These are phyloP conservation scores for Malurus splendens DNA, from an alignment of 2,797 vertebrate genomes.

Conservation along the genomic window DNA sequence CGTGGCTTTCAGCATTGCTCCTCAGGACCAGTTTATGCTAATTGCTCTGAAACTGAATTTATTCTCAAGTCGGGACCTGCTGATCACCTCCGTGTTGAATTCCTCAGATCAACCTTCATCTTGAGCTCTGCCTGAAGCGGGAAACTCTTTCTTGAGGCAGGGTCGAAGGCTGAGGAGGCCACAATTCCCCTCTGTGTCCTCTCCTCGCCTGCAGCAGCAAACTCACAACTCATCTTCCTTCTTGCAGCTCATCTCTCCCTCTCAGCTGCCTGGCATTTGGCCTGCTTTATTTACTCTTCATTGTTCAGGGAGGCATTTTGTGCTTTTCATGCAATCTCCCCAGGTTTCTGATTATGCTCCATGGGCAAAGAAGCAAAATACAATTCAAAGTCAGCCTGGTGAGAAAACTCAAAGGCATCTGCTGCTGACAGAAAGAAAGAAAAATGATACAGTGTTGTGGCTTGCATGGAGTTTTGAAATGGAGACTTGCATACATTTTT, in stretches of 20 bases:
- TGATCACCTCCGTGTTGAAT: not conserved
- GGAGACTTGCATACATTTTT: not conserved
- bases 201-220: not conserved
- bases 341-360: conserved; percentile 21
- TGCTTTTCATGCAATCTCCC: not conserved
- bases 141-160: not conserved
- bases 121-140: not conserved
- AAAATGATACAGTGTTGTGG: not conserved
- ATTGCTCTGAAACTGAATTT: not conserved
- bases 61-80: not conserved
- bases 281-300: not conserved
- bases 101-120: rapidly evolving
- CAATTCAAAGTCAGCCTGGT: conserved; percentile 14
- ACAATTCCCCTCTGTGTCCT: not conserved
- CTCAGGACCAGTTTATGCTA: not conserved
- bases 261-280: not conserved
- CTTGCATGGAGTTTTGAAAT: conserved; percentile 16
- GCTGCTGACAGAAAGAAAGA: conserved; percentile 1
- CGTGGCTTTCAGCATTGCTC: not conserved
- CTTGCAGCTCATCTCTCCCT: not conserved
- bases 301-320: not conserved
- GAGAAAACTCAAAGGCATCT: conserved; percentile 23
- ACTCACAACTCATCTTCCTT: not conserved
- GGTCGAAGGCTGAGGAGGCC: not conserved
- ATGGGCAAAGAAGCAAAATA: not conserved